Percentiles rank a stretch among this genome's conserved stretches.
phyloP scores from a whole-genome alignment of 1,140 invertebrate species.

The Ctenoplectra terminalis region DNA sequence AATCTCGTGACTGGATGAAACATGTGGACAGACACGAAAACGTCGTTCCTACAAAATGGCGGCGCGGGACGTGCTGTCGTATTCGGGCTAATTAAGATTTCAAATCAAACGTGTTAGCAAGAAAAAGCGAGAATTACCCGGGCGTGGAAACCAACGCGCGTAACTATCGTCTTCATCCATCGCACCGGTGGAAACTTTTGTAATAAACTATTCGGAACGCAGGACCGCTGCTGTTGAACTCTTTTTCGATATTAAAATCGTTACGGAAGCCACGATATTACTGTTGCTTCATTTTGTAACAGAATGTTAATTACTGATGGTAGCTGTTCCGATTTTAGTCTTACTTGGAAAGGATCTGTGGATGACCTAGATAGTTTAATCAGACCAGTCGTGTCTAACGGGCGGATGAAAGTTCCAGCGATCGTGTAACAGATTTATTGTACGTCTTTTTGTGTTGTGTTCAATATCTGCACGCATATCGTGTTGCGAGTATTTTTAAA shows the following conservation, averaged over 20 bases:
- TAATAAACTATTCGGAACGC: background rate
- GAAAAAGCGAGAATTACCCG: background rate
- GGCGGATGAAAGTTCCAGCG: background rate
- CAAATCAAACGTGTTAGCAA: background rate
- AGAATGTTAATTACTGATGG: background rate
- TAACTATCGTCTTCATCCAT: background rate
- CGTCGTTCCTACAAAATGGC: background rate
- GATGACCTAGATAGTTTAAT: conserved; percentile 18
- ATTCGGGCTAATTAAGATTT: background rate
- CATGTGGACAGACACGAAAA: background rate
- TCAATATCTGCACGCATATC: background rate
- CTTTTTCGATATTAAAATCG: conserved; percentile 18
- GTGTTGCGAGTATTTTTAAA: background rate
- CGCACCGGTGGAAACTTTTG: background rate
- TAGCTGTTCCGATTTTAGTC: conserved; percentile 4
- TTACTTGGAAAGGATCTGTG: background rate
- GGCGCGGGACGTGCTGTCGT: background rate
- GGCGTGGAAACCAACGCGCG: background rate
- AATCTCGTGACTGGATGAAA: background rate
- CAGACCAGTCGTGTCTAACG: background rate
- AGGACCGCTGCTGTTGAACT: background rate
- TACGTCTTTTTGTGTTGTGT: no score
- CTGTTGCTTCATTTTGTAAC: background rate
- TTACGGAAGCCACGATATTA: background rate
- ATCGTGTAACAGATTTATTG: background rate